Percentiles rank a stretch among this genome's conserved stretches.
Conservation (phyloP, 2,113 vertebrate genomes). For the Menidia beryllina region DNA sequence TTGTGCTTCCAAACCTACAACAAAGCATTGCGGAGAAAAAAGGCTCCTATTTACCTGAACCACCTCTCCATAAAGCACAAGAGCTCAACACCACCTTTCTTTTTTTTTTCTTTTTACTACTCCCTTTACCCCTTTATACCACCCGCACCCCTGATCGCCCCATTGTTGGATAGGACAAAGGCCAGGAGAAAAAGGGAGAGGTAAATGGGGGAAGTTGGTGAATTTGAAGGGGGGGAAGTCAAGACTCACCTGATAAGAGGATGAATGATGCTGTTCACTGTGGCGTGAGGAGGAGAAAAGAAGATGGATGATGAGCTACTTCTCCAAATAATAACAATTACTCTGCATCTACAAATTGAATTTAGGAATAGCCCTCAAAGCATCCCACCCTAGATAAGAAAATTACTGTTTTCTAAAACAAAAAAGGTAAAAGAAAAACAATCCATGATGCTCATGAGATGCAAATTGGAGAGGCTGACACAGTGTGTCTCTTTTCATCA, state of each 20-base stretch:
- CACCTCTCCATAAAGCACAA: constrained; percentile 72
- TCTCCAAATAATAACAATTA: background rate
- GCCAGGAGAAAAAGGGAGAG: constrained; percentile 53
- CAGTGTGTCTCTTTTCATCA: background rate
- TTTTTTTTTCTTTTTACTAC: constrained; percentile 63
- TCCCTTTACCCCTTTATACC: constrained; percentile 43
- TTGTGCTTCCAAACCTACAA: constrained; percentile 58
- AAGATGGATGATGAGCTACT: constrained; percentile 24
- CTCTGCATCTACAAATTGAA: background rate
- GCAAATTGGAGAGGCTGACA: too few relatives aligned
- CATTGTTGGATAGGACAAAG: constrained; percentile 76
- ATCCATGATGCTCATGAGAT: too few relatives aligned
- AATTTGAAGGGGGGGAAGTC: background rate
- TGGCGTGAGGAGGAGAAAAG: constrained; percentile 36
- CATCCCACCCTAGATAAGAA: too few relatives aligned
- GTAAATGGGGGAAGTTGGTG: constrained; percentile 32
- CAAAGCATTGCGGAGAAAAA: constrained; percentile 64
- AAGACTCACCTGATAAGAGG: constrained; percentile 75
- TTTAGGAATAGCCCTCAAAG: background rate
- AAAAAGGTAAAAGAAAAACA: background rate
- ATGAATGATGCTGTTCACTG: constrained; percentile 72
- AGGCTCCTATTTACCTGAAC: constrained; percentile 73
- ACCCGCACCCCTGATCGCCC: constrained; percentile 53
- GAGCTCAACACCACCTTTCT: constrained; percentile 69
- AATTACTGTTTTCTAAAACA: background rate